These are phyloP conservation scores for Eulacestoma nigropectus DNA, from an alignment of 2,113 vertebrate genomes.

Conservation along the genomic window DNA sequence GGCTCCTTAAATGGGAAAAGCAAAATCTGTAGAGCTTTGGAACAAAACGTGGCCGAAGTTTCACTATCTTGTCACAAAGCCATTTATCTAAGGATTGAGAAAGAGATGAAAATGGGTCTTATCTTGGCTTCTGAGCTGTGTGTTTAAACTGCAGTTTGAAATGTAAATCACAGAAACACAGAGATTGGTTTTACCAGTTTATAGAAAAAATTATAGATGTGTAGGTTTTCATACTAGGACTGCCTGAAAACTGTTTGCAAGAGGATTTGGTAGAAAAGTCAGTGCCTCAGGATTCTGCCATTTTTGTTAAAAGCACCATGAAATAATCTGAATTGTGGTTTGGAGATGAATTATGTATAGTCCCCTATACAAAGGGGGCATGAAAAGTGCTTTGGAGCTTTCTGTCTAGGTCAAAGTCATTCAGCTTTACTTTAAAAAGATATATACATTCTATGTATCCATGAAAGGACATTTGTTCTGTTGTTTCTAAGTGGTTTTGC, in stretches of 20 bases:
- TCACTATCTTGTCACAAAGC: background rate
- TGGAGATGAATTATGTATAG: background rate
- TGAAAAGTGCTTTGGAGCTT: background rate
- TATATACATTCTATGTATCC: fast-evolving
- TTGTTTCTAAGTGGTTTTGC: background rate
- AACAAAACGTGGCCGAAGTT: background rate
- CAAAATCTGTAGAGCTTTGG: background rate
- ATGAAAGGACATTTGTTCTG: background rate
- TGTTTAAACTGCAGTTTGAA: background rate
- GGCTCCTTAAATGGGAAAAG: background rate
- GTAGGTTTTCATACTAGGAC: background rate
- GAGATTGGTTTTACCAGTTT: background rate
- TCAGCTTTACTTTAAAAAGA: background rate
- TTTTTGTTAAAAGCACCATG: background rate
- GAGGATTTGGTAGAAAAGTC: background rate
- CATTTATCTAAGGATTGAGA: background rate
- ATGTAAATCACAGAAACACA: background rate
- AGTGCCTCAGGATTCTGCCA: background rate
- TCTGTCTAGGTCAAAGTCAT: background rate
- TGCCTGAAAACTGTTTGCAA: background rate
- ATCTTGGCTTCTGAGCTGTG: background rate
- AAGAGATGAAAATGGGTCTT: background rate
- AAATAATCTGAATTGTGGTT: background rate
- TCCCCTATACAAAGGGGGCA: background rate
- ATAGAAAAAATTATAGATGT: background rate